Percentiles rank a stretch among this genome's conserved stretches.
These are phyloP conservation scores for Fragum fragum DNA, from an alignment of 2,888 invertebrate species.

Conservation along the genomic window DNA sequence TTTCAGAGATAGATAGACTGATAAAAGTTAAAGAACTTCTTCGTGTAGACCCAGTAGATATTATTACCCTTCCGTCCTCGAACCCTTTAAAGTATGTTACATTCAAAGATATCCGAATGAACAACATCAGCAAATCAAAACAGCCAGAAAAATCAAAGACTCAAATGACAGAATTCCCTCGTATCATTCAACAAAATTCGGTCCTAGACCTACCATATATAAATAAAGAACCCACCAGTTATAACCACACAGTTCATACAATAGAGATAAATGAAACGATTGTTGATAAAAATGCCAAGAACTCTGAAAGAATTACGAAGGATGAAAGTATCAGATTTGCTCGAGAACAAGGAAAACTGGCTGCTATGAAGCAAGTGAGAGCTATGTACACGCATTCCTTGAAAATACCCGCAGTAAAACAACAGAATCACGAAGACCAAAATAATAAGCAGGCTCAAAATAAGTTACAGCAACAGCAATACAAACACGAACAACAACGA, in stretches of 20 bases:
- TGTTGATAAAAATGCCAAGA: neutral
- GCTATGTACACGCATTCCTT: slow-evolving; percentile 38
- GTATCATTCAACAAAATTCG: slow-evolving; percentile 42
- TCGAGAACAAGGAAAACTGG: neutral
- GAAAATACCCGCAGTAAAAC: neutral
- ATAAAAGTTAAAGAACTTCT: slow-evolving; percentile 78
- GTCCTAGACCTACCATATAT: slow-evolving; percentile 20
- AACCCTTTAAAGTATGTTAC: slow-evolving; percentile 84
- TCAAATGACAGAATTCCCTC: slow-evolving; percentile 31
- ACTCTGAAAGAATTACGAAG: neutral
- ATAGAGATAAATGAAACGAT: too few relatives aligned
- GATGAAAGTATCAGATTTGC: neutral
- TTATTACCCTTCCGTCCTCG: slow-evolving; percentile 82
- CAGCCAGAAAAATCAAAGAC: neutral
- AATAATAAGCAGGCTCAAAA: slow-evolving; percentile 46
- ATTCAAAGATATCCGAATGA: slow-evolving; percentile 77
- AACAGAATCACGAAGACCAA: too few relatives aligned
- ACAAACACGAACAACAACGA: slow-evolving; percentile 27
- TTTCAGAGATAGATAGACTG: slow-evolving; percentile 81
- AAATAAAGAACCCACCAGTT: neutral
- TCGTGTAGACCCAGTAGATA: slow-evolving; percentile 72
- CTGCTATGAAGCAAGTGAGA: slow-evolving; percentile 28
- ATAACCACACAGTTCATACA: too few relatives aligned
- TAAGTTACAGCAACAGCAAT: slow-evolving; percentile 15
- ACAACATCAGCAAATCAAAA: neutral